Percentiles rank a stretch among this genome's conserved stretches.
These are phyloP conservation scores for Brachionus asplanchnoidis DNA, from an alignment of 1,140 invertebrate species.

Conservation along the genomic window DNA sequence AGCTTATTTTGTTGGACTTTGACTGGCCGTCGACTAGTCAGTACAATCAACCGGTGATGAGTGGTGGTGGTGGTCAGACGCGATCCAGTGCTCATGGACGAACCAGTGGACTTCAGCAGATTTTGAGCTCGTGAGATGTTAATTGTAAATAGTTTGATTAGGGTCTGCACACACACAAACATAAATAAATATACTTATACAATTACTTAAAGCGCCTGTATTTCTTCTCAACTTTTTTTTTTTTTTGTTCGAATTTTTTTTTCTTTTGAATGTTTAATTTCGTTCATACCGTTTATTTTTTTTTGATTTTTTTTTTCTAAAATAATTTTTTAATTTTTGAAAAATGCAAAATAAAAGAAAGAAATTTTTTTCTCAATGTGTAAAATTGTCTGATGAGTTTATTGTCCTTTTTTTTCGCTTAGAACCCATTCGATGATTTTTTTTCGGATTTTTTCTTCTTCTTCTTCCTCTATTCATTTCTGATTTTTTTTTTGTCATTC, in stretches of 20 bases:
- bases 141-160: not conserved
- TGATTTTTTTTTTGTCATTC: not conserved
- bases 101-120: not conserved
- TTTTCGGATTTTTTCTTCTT: not conserved
- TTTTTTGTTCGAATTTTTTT: not conserved
- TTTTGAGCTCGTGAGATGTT: not conserved
- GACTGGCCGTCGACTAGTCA: constrained; percentile 58
- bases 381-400: no score
- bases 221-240: not conserved
- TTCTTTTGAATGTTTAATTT: not conserved
- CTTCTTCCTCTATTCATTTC: not conserved
- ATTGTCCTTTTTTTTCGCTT: no score
- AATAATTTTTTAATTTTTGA: not conserved
- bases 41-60: constrained; percentile 18
- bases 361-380: no score
- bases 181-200: not conserved
- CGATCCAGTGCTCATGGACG: not conserved
- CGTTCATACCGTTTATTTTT: not conserved
- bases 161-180: no score
- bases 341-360: not conserved
- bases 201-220: not conserved
- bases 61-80: not conserved
- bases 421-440: not conserved
- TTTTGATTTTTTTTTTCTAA: not conserved
- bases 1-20: constrained; percentile 92